Evolutionary conservation across 1,140 invertebrate genomes (phyloP), one percentile per base, ranked within the genome.

Genomic region (Atta texana): DNA sequence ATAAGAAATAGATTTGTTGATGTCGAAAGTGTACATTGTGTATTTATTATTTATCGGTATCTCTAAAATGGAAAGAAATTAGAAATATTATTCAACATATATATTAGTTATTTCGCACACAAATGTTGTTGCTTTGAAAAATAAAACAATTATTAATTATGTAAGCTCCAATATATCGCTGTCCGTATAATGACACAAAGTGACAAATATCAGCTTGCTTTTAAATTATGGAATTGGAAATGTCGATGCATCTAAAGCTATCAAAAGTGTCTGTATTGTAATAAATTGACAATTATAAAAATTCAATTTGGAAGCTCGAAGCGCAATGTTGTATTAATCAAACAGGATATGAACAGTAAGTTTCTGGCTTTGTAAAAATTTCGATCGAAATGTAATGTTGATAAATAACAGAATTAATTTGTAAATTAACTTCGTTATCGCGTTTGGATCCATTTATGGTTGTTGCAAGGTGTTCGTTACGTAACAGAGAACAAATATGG

Each of bases 1-100:
- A 75, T 87, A 89, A 90, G 88, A 87, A 84, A 84, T 85, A 84
- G 57, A 18, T 77, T 28, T 28, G 53, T 63, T 24, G 53, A 72
- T 61, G 39, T 59, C 51, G 34, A 28, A 39, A 59, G 10, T 49
- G 39, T 55, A 16, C 21, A 31, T 8, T 28, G 51, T 31, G 2
- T 44, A 71, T 57, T 57, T 81, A 14, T 76, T 31, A 16, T 84
- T 59, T 76, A 44, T 31, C 12, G 14, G 57, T 14, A 21, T 64
- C 24, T 85, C 59, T 0, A 31, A 16, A 82, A 74, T 10, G 3
- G 14, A 21, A 7, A 7, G 6, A 28, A 44, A 6, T 10, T 10
- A 24, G 3, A 5, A 34, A 6, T 5, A 51, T 21, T 24, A 21
- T 24, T 21, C 16, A 8, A 31, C 49, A 5, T 12, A 34, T 34